Conservation (phyloP, 2,797 vertebrate genomes). For the Enteromius viviparus region DNA sequence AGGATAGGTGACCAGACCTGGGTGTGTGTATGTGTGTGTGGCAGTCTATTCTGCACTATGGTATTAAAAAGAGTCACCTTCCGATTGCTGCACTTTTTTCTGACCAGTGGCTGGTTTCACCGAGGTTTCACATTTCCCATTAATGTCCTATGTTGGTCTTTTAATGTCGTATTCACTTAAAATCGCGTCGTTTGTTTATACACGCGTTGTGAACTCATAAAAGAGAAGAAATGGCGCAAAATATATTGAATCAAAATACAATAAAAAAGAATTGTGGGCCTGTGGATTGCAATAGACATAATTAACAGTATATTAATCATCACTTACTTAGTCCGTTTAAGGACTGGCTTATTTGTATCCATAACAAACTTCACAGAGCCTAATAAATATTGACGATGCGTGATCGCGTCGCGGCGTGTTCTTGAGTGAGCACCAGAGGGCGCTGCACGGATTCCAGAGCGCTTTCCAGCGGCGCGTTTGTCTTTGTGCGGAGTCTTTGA, state of each 20-base stretch:
- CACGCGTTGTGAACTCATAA: not conserved
- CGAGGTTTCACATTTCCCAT: too few relatives aligned
- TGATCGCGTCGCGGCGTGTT: not conserved
- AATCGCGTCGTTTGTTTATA: not conserved
- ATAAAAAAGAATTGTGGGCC: not conserved
- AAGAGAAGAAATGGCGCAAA: not conserved
- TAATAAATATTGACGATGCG: not conserved
- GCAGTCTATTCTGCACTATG: too few relatives aligned
- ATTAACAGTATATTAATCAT: not conserved
- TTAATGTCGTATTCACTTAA: not conserved
- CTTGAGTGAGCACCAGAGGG: not conserved
- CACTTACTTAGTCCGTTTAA: not conserved
- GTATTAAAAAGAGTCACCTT: too few relatives aligned
- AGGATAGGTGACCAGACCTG: too few relatives aligned
- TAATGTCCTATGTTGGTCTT: not conserved
- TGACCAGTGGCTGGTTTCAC: too few relatives aligned
- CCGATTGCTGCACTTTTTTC: too few relatives aligned
- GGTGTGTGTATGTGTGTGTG: too few relatives aligned
- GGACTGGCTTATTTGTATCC: not conserved
- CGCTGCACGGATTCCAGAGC: not conserved
- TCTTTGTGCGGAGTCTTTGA: constrained; percentile 30
- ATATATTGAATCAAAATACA: not conserved
- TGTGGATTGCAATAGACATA: not conserved
- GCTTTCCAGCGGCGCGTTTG: not conserved
- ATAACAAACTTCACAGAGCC: not conserved